Percentiles rank a stretch among this genome's conserved stretches.
These are phyloP conservation scores for Phainopepla nitens DNA, from an alignment of 2,113 vertebrate genomes.

Conservation along the genomic window DNA sequence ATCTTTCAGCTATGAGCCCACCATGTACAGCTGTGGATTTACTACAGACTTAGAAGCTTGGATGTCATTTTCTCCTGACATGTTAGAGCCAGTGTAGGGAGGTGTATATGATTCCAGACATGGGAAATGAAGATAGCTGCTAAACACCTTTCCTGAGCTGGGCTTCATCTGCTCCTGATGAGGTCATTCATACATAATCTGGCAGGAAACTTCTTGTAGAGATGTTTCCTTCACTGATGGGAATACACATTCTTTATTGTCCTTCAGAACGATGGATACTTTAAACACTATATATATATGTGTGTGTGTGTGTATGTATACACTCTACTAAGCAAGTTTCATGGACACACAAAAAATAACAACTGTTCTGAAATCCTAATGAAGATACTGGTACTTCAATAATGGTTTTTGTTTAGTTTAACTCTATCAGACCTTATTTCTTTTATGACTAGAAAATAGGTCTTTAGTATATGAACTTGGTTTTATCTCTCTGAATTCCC, in stretches of 20 bases:
- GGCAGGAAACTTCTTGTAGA: background rate
- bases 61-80: background rate
- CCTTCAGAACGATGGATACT: background rate
- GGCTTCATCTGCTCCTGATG: background rate
- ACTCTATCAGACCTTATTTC: background rate
- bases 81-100: background rate
- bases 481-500: background rate
- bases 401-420: background rate
- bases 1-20: background rate
- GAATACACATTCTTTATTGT: background rate
- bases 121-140: background rate
- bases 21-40: background rate
- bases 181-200: background rate
- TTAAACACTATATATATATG: background rate
- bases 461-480: background rate
- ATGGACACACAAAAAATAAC: background rate
- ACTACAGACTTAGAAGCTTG: background rate
- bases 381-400: background rate
- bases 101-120: background rate
- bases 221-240: background rate
- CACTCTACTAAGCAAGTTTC: background rate
- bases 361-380: background rate
- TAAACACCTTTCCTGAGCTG: background rate
- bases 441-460: background rate
- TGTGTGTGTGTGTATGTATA: rapidly evolving